Conservation (phyloP, 2,888 invertebrate genomes). For the Teinopalpus imperialis region DNA sequence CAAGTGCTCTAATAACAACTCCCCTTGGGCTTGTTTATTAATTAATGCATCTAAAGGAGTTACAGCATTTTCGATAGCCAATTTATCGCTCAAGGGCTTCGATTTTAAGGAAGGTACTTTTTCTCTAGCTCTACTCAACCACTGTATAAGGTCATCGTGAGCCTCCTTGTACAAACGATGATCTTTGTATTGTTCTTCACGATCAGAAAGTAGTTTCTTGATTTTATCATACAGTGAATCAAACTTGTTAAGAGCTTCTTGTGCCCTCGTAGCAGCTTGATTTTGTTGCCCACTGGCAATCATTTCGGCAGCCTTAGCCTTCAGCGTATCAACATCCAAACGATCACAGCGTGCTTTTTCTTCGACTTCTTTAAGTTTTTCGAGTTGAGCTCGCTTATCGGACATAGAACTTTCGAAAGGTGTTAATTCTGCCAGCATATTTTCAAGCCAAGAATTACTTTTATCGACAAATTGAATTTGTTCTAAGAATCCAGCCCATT, state of each 20-base stretch:
- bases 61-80: conserved; percentile 94
- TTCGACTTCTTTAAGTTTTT: conserved; percentile 91
- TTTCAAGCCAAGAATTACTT: conserved; percentile 89
- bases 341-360: conserved; percentile 95
- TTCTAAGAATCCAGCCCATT: conserved; percentile 95
- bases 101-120: conserved; percentile 94
- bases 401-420: conserved; percentile 91
- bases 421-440: conserved; percentile 86
- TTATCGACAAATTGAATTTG: conserved; percentile 93
- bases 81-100: conserved; percentile 90
- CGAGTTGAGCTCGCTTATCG: conserved; percentile 93
- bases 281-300: conserved; percentile 92
- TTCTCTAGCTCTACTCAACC: conserved; percentile 93
- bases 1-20: conserved; percentile 91
- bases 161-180: conserved; percentile 95
- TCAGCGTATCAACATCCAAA: conserved; percentile 92
- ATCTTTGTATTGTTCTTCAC: conserved; percentile 93
- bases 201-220: conserved; percentile 88
- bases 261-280: conserved; percentile 91
- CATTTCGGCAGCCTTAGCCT: conserved; percentile 93
- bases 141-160: conserved; percentile 93
- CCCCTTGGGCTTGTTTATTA: conserved; percentile 95
- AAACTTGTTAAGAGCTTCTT: conserved; percentile 92
- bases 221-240: conserved; percentile 89
- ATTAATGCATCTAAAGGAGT: conserved; percentile 92